A percentile compares a stretch with the other conserved stretches of the same genome.
Conservation (phyloP, 2,797 vertebrate genomes). For the Epinephelus awoara region DNA sequence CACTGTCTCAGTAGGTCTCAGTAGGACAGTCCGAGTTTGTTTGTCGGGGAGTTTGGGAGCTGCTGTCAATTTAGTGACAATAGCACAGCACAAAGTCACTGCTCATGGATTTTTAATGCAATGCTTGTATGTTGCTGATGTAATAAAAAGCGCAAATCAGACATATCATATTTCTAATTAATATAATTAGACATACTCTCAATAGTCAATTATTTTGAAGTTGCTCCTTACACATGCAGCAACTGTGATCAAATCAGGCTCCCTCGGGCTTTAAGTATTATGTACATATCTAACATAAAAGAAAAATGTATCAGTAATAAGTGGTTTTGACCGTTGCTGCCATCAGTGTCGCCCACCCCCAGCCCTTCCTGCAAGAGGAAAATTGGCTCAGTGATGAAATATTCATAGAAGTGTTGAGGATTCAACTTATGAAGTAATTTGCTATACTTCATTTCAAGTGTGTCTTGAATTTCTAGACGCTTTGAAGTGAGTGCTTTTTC, state of each 20-base stretch:
- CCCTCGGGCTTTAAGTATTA: background rate
- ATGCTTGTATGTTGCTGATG: background rate
- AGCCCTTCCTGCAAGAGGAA: constrained; percentile 29
- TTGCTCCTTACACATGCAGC: background rate
- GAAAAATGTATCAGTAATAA: constrained; percentile 15
- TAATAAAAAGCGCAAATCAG: constrained; percentile 3
- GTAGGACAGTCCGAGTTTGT: background rate
- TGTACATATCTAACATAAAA: background rate
- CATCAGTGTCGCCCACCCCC: constrained; percentile 13
- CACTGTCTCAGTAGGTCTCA: background rate
- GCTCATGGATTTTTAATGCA: constrained; percentile 18
- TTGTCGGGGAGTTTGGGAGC: constrained; percentile 6
- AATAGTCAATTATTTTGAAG: constrained; percentile 6
- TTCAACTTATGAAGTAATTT: constrained; percentile 66
- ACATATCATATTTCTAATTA: background rate
- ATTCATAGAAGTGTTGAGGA: constrained; percentile 68
- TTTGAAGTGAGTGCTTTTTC: constrained; percentile 64
- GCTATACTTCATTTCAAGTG: constrained; percentile 67
- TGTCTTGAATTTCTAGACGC: constrained; percentile 65
- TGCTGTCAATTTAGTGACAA: constrained; percentile 17
- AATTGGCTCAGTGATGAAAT: constrained; percentile 55
- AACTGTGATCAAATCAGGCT: background rate
- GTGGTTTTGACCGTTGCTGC: constrained; percentile 22
- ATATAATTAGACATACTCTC: background rate
- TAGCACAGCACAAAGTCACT: background rate